phyloP scores from a whole-genome alignment of 1,140 invertebrate species.

The Sesamia nonagrioides region DNA sequence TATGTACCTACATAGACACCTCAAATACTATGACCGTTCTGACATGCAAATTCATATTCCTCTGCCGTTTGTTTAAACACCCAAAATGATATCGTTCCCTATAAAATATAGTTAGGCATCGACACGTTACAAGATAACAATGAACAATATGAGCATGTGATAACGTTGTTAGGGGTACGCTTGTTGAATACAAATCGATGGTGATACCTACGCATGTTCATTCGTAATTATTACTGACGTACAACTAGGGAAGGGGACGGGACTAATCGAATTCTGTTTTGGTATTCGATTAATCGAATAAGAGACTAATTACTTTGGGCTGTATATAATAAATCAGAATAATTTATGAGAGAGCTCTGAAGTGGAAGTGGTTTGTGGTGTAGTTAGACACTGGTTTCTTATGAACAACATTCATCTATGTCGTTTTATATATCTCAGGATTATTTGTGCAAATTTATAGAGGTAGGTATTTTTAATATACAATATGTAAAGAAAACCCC shows the following conservation, averaged over 20 bases:
- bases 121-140: conserved; percentile 10
- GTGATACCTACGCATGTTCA: conserved; percentile 5
- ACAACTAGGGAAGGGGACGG: background rate
- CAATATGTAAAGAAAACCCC: too few relatives aligned
- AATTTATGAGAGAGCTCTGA: background rate
- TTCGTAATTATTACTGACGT: conserved; percentile 7
- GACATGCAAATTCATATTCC: background rate
- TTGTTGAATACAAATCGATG: conserved; percentile 3
- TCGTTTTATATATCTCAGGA: too few relatives aligned
- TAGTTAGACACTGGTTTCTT: background rate
- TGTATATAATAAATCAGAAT: conserved; percentile 7
- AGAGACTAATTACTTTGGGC: conserved; percentile 1
- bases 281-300: conserved; percentile 24
- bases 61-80: background rate
- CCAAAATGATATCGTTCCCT: background rate
- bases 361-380: background rate
- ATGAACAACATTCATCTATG: too few relatives aligned
- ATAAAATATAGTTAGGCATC: conserved; percentile 1
- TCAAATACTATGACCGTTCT: too few relatives aligned
- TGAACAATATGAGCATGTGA: conserved; percentile 1
- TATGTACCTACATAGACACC: too few relatives aligned
- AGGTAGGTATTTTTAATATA: too few relatives aligned
- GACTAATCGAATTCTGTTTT: conserved; percentile 23
- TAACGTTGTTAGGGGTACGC: background rate
- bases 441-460: too few relatives aligned